Conservation (phyloP, 2,113 vertebrate species). For the Chauna torquata region DNA sequence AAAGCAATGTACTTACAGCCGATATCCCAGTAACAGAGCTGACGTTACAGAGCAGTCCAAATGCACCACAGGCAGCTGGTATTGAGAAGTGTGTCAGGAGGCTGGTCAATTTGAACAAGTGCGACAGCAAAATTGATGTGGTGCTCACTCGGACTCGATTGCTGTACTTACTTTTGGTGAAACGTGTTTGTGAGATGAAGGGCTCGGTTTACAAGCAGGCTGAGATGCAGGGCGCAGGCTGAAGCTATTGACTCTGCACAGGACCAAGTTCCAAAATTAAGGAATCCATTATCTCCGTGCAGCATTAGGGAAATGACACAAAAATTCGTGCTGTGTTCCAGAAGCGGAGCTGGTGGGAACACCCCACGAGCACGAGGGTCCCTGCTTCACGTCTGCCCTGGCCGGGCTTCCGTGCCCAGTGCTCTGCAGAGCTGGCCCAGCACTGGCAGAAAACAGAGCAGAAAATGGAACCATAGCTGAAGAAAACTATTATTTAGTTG, state of each 20-base stretch:
- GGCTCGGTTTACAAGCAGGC: background rate
- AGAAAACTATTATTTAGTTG: too few species aligned
- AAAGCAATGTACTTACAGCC: background rate
- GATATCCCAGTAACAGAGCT: background rate
- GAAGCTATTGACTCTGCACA: background rate
- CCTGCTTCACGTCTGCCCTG: background rate
- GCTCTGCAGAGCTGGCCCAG: too few species aligned
- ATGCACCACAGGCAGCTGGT: background rate
- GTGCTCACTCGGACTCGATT: background rate
- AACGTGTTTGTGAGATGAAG: accelerated
- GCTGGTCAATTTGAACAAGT: background rate
- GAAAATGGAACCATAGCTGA: too few species aligned
- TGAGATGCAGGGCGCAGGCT: background rate
- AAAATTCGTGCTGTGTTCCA: background rate
- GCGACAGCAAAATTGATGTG: background rate
- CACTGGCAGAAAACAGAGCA: too few species aligned
- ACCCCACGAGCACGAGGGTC: background rate
- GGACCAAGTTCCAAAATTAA: background rate
- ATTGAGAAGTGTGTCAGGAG: background rate
- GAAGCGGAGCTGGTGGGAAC: background rate
- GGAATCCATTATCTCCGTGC: background rate
- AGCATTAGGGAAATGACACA: background rate
- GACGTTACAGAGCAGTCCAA: background rate
- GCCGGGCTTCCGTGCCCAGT: background rate
- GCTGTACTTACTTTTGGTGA: background rate